Base-by-base conservation (phyloP, 2,888 invertebrate genomes). In the Ypsolopha scabrella region DNA sequence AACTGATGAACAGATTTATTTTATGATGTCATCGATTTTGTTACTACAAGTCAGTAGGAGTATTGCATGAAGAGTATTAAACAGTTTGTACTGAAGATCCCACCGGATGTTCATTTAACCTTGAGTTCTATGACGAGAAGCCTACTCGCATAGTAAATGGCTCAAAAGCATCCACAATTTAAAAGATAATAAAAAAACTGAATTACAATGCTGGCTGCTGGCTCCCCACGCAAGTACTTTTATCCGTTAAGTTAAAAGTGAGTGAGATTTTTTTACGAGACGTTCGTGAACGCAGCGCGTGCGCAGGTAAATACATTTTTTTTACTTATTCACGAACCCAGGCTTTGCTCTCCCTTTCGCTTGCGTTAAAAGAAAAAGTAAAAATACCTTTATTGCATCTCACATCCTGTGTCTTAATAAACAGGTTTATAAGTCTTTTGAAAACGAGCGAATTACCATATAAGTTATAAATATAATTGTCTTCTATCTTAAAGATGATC, bases 11-110 rank as follows among this genome's bases (percentile, higher is more conserved):
- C 75, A 68, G 74, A 80, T 80, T 78, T 74, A 75, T 75, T 73
- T 67, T 58, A 64, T 83, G 80, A 85, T 74, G 75, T 83, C 81
- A 82, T 80, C 75, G 65, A 69, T 74, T 24, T 24, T 24, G 24
- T 24, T 24, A 24, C 24, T 24, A 24, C 24, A 24, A 24, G 2
- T 24, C 24, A 3, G 24, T 24, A 24, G 2, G 24, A 24, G 69
- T 72, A 61, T 70, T 61, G 60, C 59, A 48, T 44, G 41, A 38
- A 48, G 43, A 41, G 37, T 53, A 41, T 43, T 44, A 36, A 33
- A 11, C 11, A 11, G 10, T 38, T 39, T 10, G 39, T 39, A 11
- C 39, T 10, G 39, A 10, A 11, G 10, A 11, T 39, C 38, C 38
- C 38, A 38, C 2, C n/a, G 6, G 6, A 38, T 24, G 4, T 24